These are phyloP conservation scores for Emberiza fucata DNA, from an alignment of 2,113 vertebrate species.

Conservation along the genomic window DNA sequence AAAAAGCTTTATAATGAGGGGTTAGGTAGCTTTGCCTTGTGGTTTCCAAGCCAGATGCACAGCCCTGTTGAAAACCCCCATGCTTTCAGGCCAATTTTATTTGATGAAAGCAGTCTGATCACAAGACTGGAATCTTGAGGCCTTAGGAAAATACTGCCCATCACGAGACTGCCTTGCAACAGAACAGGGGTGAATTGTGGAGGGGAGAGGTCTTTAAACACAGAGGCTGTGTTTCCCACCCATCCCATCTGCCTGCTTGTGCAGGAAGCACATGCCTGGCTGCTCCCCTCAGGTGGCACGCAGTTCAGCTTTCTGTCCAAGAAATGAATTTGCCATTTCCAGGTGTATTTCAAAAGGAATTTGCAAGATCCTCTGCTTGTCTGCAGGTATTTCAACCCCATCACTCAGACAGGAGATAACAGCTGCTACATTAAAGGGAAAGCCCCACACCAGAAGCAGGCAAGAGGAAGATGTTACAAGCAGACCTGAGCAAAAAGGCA, in stretches of 20 bases:
- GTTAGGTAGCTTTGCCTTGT: not conserved
- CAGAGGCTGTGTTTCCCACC: not conserved
- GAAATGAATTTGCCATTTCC: slow-evolving; percentile 32
- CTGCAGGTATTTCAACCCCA: slow-evolving; percentile 31
- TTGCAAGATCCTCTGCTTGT: slow-evolving; percentile 26
- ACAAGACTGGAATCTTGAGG: not conserved
- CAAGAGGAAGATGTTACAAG: slow-evolving; percentile 58
- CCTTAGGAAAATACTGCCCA: not conserved
- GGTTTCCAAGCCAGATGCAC: not conserved
- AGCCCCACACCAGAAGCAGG: not conserved
- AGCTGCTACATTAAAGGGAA: slow-evolving; percentile 62
- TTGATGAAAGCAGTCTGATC: not conserved
- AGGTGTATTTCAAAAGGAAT: slow-evolving; percentile 63
- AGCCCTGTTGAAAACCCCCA: not conserved
- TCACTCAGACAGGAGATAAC: slow-evolving; percentile 35
- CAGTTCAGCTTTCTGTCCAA: not conserved
- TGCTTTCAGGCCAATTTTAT: not conserved
- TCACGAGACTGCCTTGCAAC: not conserved
- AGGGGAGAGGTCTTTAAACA: not conserved
- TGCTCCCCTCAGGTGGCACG: not conserved
- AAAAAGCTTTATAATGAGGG: not conserved
- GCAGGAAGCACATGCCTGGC: not conserved
- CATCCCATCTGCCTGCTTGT: not conserved
- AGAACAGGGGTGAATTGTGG: not conserved
- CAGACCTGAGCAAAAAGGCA: slow-evolving; percentile 52